Evolutionary conservation across 2,888 invertebrate genomes (phyloP).

Genomic region (Meandrusa payeni): DNA sequence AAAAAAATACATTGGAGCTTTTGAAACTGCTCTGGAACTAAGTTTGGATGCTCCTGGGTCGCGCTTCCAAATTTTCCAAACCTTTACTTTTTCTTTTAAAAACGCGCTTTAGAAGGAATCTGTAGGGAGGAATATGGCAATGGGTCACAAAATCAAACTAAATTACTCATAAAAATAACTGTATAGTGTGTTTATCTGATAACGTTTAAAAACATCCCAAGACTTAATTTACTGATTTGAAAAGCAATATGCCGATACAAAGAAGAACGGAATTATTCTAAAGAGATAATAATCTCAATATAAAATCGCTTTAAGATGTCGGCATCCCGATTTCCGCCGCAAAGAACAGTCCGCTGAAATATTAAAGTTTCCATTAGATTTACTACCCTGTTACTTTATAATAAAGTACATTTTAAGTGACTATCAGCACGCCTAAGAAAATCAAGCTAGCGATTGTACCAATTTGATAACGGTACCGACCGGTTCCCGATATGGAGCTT

Average conservation of each 20-base stretch:
- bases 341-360: too few relatives aligned
- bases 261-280: constrained; percentile 1
- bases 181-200: too few relatives aligned
- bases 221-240: constrained; percentile 6
- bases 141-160: too few relatives aligned
- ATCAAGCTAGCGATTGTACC: constrained; percentile 3
- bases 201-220: not conserved
- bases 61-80: too few relatives aligned
- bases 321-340: constrained; percentile 2
- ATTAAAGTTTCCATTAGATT: too few relatives aligned
- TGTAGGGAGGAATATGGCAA: too few relatives aligned
- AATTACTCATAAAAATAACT: too few relatives aligned
- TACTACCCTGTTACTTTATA: not conserved
- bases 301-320: constrained; percentile 18
- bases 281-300: constrained; percentile 13
- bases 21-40: too few relatives aligned
- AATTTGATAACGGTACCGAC: constrained; percentile 16
- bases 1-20: too few relatives aligned
- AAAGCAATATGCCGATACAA: constrained; percentile 13
- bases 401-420: not conserved
- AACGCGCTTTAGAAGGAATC: too few relatives aligned
- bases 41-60: too few relatives aligned
- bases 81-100: too few relatives aligned
- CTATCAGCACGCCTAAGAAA: not conserved
- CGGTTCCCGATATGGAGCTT: constrained; percentile 3